Conservation (phyloP, 64 coral and sea anemone species). For the Catalaphyllia jardinei region DNA sequence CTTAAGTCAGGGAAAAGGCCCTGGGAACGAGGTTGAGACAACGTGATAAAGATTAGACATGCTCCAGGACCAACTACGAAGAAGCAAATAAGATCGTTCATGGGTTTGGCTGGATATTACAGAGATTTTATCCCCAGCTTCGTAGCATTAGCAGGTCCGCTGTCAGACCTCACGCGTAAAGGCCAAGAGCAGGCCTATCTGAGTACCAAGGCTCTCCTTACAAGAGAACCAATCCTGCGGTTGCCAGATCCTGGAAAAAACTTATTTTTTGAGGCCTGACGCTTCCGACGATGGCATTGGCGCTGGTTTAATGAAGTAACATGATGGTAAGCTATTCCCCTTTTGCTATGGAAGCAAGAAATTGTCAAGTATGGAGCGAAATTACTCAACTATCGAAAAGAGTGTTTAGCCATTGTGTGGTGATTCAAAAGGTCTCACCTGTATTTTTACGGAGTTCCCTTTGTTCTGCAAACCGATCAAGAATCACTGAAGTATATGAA, state of each 20-base stretch:
- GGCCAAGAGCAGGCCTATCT: slow-evolving; percentile 45
- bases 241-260: slow-evolving; percentile 42
- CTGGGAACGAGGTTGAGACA: too few species aligned
- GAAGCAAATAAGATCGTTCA: slow-evolving; percentile 59
- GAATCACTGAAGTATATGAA: slow-evolving; percentile 17
- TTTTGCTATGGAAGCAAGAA: slow-evolving; percentile 40
- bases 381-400: slow-evolving; percentile 47
- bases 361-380: not conserved
- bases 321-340: slow-evolving; percentile 6
- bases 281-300: slow-evolving; percentile 32
- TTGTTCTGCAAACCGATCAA: slow-evolving; percentile 24
- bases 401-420: slow-evolving; percentile 44
- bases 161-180: slow-evolving; percentile 55
- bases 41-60: slow-evolving; percentile 29
- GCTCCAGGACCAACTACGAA: slow-evolving; percentile 52
- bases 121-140: slow-evolving; percentile 66
- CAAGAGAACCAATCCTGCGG: slow-evolving; percentile 49
- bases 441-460: slow-evolving; percentile 9
- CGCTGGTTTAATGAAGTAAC: slow-evolving; percentile 36
- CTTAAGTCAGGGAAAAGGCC: too few species aligned
- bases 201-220: slow-evolving; percentile 18
- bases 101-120: slow-evolving; percentile 54
- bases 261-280: slow-evolving; percentile 37
- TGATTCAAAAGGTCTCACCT: slow-evolving; percentile 6
- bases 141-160: slow-evolving; percentile 47